Evolutionary conservation across 2,888 invertebrate genomes (phyloP).

Genomic region (Parnassius apollo): DNA sequence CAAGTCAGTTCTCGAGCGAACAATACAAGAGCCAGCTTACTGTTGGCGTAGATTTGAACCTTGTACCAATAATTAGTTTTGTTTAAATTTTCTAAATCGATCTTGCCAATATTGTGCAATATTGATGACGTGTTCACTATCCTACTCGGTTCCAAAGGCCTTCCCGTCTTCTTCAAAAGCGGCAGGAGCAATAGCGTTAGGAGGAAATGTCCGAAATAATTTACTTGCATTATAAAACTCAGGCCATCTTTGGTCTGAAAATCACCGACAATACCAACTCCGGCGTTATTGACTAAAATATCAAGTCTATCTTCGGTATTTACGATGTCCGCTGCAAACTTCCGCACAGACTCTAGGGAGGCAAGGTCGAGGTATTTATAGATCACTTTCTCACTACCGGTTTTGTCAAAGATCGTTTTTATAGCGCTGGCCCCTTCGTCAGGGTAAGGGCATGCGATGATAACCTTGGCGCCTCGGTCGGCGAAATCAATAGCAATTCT

Average conservation of each 20-base stretch:
- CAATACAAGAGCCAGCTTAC: slow-evolving; percentile 87
- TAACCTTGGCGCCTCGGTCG: slow-evolving; percentile 63
- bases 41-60: slow-evolving; percentile 77
- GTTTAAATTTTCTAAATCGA: slow-evolving; percentile 86
- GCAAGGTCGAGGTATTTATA: slow-evolving; percentile 88
- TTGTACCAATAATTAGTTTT: slow-evolving; percentile 76
- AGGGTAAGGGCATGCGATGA: slow-evolving; percentile 66
- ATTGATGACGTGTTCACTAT: slow-evolving; percentile 90
- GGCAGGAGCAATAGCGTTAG: slow-evolving; percentile 93
- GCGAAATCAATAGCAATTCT: slow-evolving; percentile 67
- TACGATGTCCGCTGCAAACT: slow-evolving; percentile 89
- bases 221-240: slow-evolving; percentile 94
- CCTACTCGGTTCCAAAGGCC: slow-evolving; percentile 83
- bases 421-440: slow-evolving; percentile 58
- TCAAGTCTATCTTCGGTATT: slow-evolving; percentile 87
- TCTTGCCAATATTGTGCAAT: slow-evolving; percentile 84
- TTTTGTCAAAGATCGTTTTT: slow-evolving; percentile 84
- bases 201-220: slow-evolving; percentile 95
- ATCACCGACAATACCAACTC: slow-evolving; percentile 84
- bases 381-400: slow-evolving; percentile 85
- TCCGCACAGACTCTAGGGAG: slow-evolving; percentile 87
- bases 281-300: slow-evolving; percentile 94
- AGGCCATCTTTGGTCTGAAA: slow-evolving; percentile 88
- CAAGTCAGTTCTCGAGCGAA: slow-evolving; percentile 87
- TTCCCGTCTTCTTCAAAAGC: slow-evolving; percentile 82